Percentiles rank a stretch among this genome's conserved stretches.
Evolutionary conservation across 1,140 invertebrate genomes (phyloP).

Genomic region (Ceratosolen solmsi): DNA sequence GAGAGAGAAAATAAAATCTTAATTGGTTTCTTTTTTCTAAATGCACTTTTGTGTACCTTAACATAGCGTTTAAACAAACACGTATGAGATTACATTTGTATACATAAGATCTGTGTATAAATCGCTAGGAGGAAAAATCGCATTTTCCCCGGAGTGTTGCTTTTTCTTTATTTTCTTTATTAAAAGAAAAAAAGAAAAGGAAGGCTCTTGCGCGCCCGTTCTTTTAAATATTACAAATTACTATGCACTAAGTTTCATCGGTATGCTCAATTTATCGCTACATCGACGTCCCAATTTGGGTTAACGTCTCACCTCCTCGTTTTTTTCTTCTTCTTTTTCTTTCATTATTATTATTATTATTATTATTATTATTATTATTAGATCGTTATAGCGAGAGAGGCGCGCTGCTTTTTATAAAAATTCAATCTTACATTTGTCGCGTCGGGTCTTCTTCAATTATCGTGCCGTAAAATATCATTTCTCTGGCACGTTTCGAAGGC

Average conservation of each 20-base stretch:
- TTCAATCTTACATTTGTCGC: conserved; percentile 59
- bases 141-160: background rate
- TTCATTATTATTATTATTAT: background rate
- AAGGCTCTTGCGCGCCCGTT: conserved; percentile 18
- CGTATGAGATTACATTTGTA: conserved; percentile 17
- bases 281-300: conserved; percentile 27
- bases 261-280: conserved; percentile 42
- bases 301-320: conserved; percentile 11
- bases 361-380: background rate
- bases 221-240: conserved; percentile 61
- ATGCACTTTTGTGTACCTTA: conserved; percentile 26
- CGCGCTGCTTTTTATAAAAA: conserved; percentile 27
- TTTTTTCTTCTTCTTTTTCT: background rate
- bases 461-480: conserved; percentile 36
- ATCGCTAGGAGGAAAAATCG: conserved; percentile 20
- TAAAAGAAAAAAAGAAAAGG: background rate
- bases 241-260: conserved; percentile 23
- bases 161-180: background rate
- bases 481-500: conserved; percentile 71
- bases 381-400: conserved; percentile 3
- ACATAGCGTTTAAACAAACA: conserved; percentile 14
- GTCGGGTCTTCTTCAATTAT: conserved; percentile 50
- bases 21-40: conserved; percentile 14
- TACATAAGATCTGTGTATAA: conserved; percentile 34
- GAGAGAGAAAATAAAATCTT: no score